Conservation (phyloP, 2,113 vertebrate genomes). For the Eira barbara region DNA sequence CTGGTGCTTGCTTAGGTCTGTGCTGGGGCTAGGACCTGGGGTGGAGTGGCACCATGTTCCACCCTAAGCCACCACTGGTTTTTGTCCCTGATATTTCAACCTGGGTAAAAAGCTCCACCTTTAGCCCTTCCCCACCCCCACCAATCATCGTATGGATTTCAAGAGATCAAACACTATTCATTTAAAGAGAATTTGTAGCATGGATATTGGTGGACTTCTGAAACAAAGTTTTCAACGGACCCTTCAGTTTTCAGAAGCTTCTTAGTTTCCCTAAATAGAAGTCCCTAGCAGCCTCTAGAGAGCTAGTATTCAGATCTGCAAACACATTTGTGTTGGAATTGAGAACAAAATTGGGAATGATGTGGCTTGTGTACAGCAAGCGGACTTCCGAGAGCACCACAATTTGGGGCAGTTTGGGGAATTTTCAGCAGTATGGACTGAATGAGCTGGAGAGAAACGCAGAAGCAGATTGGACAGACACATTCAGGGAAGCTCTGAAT, state of each 20-base stretch:
- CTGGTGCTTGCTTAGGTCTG: background rate
- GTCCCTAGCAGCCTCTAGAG: slow-evolving; percentile 63
- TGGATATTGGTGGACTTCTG: slow-evolving; percentile 49
- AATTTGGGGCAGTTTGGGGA: slow-evolving; percentile 71
- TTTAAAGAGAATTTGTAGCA: background rate
- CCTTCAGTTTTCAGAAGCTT: slow-evolving; percentile 75
- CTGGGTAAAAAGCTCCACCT: background rate
- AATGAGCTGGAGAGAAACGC: slow-evolving; percentile 38
- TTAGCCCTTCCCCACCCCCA: rapidly evolving
- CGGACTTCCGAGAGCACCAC: slow-evolving; percentile 70
- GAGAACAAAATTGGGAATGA: slow-evolving; percentile 78
- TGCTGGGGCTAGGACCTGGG: background rate
- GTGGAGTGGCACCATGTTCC: background rate
- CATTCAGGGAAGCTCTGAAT: background rate
- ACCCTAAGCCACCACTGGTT: background rate
- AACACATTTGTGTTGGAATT: slow-evolving; percentile 77
- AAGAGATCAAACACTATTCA: background rate
- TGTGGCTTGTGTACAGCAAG: slow-evolving; percentile 66
- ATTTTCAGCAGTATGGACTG: slow-evolving; percentile 61
- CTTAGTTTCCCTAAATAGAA: slow-evolving; percentile 73
- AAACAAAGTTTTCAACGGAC: slow-evolving; percentile 67
- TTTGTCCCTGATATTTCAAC: background rate
- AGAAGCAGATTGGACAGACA: background rate
- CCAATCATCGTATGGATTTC: background rate
- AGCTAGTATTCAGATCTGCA: slow-evolving; percentile 68